Percentiles rank a stretch among this genome's conserved stretches.
phyloP scores from a whole-genome alignment of 2,888 invertebrate species.

The Spodoptera littoralis region DNA sequence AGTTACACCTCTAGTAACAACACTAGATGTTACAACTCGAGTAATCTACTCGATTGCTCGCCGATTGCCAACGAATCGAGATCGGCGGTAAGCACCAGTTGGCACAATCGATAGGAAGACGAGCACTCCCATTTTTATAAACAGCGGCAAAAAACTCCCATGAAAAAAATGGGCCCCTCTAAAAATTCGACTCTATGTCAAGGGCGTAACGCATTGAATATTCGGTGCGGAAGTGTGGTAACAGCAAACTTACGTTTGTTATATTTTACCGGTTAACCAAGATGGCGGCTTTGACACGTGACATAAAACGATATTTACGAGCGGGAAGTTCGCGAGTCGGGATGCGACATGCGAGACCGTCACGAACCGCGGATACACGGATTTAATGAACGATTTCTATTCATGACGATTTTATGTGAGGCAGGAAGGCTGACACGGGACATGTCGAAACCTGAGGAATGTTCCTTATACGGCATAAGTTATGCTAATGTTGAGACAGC shows the following conservation, averaged over 20 bases:
- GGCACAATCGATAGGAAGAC: slow-evolving; percentile 86
- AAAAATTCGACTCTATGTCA: slow-evolving; percentile 73
- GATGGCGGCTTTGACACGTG: slow-evolving; percentile 85
- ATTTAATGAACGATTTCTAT: slow-evolving; percentile 82
- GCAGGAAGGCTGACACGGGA: slow-evolving; percentile 63
- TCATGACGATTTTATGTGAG: slow-evolving; percentile 80
- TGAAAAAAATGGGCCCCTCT: slow-evolving; percentile 51
- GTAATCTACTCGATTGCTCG: slow-evolving; percentile 78
- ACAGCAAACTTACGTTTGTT: slow-evolving; percentile 66
- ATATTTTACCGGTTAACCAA: slow-evolving; percentile 75
- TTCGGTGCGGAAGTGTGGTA: slow-evolving; percentile 56
- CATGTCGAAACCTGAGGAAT: slow-evolving; percentile 52
- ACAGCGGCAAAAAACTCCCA: slow-evolving; percentile 60
- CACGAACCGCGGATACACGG: slow-evolving; percentile 83
- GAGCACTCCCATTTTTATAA: slow-evolving; percentile 78
- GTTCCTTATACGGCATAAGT: slow-evolving; percentile 39
- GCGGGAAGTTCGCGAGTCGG: slow-evolving; percentile 84
- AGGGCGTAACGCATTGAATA: slow-evolving; percentile 66
- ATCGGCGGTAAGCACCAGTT: slow-evolving; percentile 86
- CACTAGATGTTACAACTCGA: slow-evolving; percentile 67
- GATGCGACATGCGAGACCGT: slow-evolving; percentile 83
- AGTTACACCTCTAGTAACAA: slow-evolving; percentile 59
- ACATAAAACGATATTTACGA: slow-evolving; percentile 86
- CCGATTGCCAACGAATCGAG: slow-evolving; percentile 80
- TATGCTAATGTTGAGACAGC: slow-evolving; percentile 35